These are phyloP conservation scores for Eupithecia insigniata DNA, from an alignment of 2,888 invertebrate genomes.

Conservation along the genomic window DNA sequence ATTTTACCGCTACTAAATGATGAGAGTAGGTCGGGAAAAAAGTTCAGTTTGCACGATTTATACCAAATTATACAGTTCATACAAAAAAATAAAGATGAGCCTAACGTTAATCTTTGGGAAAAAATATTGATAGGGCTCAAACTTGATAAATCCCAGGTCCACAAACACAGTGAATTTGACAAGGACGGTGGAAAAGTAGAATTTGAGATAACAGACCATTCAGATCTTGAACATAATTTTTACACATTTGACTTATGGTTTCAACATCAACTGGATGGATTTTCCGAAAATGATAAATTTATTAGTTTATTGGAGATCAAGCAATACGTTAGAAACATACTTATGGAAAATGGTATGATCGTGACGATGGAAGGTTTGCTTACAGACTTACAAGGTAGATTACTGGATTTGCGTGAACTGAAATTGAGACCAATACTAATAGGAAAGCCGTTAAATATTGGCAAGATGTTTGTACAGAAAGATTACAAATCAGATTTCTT, in stretches of 20 bases:
- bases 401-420: conserved; percentile 53
- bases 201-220: not conserved
- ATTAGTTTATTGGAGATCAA: not conserved
- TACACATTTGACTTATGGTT: conserved; percentile 6
- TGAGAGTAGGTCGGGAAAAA: not conserved
- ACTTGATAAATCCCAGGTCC: not conserved
- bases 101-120: not conserved
- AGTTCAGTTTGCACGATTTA: conserved; percentile 3
- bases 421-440: conserved; percentile 61
- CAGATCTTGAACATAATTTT: not conserved
- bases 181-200: not conserved
- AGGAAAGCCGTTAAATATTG: conserved; percentile 48
- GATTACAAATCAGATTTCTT: not conserved
- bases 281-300: not conserved
- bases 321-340: conserved; percentile 51
- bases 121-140: not conserved
- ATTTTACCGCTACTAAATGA: not conserved
- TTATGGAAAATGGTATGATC: conserved; percentile 54
- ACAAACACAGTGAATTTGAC: not conserved
- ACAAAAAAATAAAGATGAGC: not conserved
- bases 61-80: not conserved
- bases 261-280: not conserved
- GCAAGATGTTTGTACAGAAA: not conserved
- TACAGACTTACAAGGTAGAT: conserved; percentile 51
- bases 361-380: conserved; percentile 51